Base-by-base conservation (phyloP, 2,888 invertebrate genomes). In the Folsomia manolachei region DNA sequence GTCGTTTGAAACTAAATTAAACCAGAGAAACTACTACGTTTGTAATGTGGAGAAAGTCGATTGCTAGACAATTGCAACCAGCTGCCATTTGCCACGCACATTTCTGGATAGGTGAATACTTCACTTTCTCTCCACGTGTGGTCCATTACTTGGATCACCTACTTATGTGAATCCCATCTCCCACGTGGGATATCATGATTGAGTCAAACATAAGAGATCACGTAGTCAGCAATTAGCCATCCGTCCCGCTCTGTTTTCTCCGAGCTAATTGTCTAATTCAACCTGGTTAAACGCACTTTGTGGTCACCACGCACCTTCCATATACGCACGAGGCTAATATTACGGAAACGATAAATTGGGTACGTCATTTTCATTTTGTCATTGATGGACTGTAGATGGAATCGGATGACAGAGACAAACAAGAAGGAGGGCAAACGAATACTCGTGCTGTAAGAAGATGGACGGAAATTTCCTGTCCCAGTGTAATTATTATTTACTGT, bases 221-320 rank as follows among this genome's bases (percentile, higher is more conserved):
- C 25, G 24, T 14, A 24, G 14, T 21, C 9, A 9, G 63, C 25
- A 63, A 63, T 63, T 63, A 63, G 24, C 25, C 63, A 63, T 63
- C 25, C 24, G 63, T 63, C 24, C 24, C 63, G 63, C 63, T 63
- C 63, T 63, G 25, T 63, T 63, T 63, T 63, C 63, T 25, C 63
- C 21, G 39, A 23, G 21, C 25, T 25, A 63, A 63, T 25, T 63
- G 25, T 7, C 60, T 60, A 19, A 60, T 21, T 60, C 23, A 9
- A n/a, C 4, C 60, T 9, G 60, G 60, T 60, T 21, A 60, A 60
- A 21, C 60, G 60, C 63, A 24, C 39, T 39, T 39, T 39, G 14
- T 39, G 39, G 39, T 14, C 4, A 39, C 14, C 14, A 39, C 39
- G 39, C 14, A 39, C 39, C 4, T 14, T n/a, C 4, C 14, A 14